Evolutionary conservation across 2,888 invertebrate genomes (phyloP), one percentile per base, ranked within the genome.

Genomic region (Trypoxylon attenuatum): DNA sequence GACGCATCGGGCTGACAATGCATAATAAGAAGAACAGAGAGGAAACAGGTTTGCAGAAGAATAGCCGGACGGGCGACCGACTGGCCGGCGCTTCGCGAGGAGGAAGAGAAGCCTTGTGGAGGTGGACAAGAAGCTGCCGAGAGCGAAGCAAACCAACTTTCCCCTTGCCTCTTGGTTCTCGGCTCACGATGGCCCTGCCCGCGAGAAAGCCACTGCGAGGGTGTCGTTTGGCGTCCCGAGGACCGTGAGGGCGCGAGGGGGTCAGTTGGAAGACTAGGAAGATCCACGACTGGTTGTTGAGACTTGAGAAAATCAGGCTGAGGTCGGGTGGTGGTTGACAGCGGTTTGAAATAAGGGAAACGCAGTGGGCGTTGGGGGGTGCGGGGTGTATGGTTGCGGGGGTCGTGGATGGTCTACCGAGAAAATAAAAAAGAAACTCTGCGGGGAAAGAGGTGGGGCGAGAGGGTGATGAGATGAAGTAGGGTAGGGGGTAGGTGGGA

Each of bases 11-110:
- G 51, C 61, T 55, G 61, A 67, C 73, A 70, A 78, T 71, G 76
- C 79, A 80, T 82, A 84, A 83, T 80, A 82, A 83, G 78, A 81
- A 84, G 77, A 83, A 79, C 74, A 74, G 77, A 83, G 81, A 81
- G 72, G 78, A 83, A 84, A 84, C 83, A 79, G 83, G 84, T 84
- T 84, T 79, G 77, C 62, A 65, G 79, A 82, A 83, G 82, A 83
- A 81, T 81, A 75, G 78, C 67, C 73, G 19, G 5, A 65, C 42
- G 53, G 43, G 70, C 45, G 47, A 56, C 59, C n/a, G n/a, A 42
- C 55, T 45, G 55, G 50, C 25, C 47, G 56, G 41, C 52, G 42
- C 49, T 50, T n/a, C n/a, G 42, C 49, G 65, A 33, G 47, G 33
- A 10, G n/a, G 13, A 33, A 33, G 33, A 8, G 33, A 33, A 33